Evolutionary conservation across 1,140 invertebrate species (phyloP), one percentile per base, ranked within the genome.

Genomic region (Harpegnathos saltator): DNA sequence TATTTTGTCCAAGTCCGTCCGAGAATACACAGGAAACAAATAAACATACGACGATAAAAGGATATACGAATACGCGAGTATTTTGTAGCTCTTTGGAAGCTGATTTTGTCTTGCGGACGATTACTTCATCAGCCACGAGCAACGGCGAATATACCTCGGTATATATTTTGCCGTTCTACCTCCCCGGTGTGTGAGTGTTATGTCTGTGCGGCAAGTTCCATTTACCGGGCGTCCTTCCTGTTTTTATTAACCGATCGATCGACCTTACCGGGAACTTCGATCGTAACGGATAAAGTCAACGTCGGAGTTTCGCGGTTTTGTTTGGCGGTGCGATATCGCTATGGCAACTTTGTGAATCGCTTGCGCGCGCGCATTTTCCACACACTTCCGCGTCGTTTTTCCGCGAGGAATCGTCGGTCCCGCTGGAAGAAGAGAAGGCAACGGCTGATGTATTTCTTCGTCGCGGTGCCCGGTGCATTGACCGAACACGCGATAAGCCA

Each of bases 251-350:
- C 82, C 68, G 85, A 87, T 87, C 84, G 73, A 22, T 50, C 22
- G 26, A 59, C 68, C 38, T 65, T 82, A 72, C 72, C 4, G 61
- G 19, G 29, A 84, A 44, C 85, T 82, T 87, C 86, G 81, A 87
- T 68, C 81, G 68, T 52, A 52, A 68, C 52, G 72, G 58, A 80
- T 82, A 71, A 87, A 74, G 74, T 87, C 85, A 86, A 80, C 80
- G 85, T 84, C 72, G 82, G 52, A 84, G 59, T 87, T 78, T 54
- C 62, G 72, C 74, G 73, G 81, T 74, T 80, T 84, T 87, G 86
- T 87, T 87, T 87, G 81, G 50, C 62, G 15, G 56, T 74, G 81
- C 44, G n/a, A 50, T 56, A 87, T 87, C 52, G 62, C 86, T 87
- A 87, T 87, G 86, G 82, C 24, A 87, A 87, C 86, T 83, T 17